Evolutionary conservation across 2,797 vertebrate species (phyloP), one percentile per base, ranked within the genome.

Genomic region (Cossypha dichroa): DNA sequence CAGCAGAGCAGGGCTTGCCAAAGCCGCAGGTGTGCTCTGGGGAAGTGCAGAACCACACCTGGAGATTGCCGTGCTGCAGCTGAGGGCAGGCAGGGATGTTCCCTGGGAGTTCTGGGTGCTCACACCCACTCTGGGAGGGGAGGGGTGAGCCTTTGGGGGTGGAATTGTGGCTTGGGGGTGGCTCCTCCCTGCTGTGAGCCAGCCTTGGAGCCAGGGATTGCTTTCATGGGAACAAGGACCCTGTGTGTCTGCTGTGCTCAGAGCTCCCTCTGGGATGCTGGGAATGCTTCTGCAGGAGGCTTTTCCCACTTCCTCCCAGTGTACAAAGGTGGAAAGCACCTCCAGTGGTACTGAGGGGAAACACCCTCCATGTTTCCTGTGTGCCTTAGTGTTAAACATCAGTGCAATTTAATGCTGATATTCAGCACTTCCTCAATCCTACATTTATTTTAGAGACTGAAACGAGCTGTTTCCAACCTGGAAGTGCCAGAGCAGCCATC

Each of bases 101-200:
- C 33, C 17, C 40, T 13, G 48, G 6, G 21, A 55, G n/a, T 23
- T 21, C 54, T 55, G 54, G 52, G 21, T 56, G 54, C 60, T 96
- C 54, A 2, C 59, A 81, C 48, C 67, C 19, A 5, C 29, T 31
- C 20, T 33, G 17, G 15, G 1, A 66, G n/a, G 52, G 46, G 49
- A 56, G 46, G 55, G 58, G n/a, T 10, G 68, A 38, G 11, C 0
- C 59, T 2, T 3, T 34, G 48, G 4, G 5, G 11, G 1, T 2
- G 3, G 19, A 12, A 9, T 4, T 63, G 19, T 22, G 58, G 40
- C 55, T 85, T 22, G 5, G 7, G n/a, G 59, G 49, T 29, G 49
- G 38, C 70, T 73, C 40, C 46, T 69, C 48, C 8, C 33, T 12
- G 70, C 60, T 8, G 8, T 11, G 45, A 6, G 8, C 54, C 95